phyloP scores from a whole-genome alignment of 2,888 invertebrate species.

The Caenorhabditis virilis region DNA sequence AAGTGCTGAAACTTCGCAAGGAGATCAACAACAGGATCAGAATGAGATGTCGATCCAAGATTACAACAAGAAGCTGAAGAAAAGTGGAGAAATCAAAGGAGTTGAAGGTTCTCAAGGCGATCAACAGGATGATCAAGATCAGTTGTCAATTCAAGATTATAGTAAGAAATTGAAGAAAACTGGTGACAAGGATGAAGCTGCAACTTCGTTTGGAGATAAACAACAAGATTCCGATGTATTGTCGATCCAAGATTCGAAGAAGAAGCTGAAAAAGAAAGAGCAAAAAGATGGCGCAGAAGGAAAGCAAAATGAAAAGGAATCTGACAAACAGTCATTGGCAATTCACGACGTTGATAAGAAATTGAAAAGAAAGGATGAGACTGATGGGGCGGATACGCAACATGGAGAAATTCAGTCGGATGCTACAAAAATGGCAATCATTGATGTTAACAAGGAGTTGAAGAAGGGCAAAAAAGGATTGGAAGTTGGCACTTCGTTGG shows the following conservation, averaged over 20 bases:
- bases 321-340: neutral
- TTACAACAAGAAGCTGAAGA: slow-evolving; percentile 13
- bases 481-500: too few species aligned
- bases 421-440: too few species aligned
- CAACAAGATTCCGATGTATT: neutral
- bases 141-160: slow-evolving; percentile 10
- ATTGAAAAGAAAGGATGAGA: too few species aligned
- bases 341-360: slow-evolving; percentile 5
- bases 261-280: slow-evolving; percentile 14
- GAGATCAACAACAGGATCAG: neutral
- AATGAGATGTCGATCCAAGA: neutral
- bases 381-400: too few species aligned
- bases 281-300: slow-evolving; percentile 3
- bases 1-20: too few species aligned
- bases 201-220: too few species aligned
- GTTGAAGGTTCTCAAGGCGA: slow-evolving; percentile 6
- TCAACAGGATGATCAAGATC: neutral
- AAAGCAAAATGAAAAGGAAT: neutral
- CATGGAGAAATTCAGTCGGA: too few species aligned
- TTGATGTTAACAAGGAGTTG: too few species aligned
- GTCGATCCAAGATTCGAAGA: neutral
- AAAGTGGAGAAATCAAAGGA: slow-evolving; percentile 4
- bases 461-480: too few species aligned
- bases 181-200: too few species aligned
- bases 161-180: too few species aligned